phyloP scores from a whole-genome alignment of 35 echinoderm and acorn worm genomes.

The Nesometra sesokonis region DNA sequence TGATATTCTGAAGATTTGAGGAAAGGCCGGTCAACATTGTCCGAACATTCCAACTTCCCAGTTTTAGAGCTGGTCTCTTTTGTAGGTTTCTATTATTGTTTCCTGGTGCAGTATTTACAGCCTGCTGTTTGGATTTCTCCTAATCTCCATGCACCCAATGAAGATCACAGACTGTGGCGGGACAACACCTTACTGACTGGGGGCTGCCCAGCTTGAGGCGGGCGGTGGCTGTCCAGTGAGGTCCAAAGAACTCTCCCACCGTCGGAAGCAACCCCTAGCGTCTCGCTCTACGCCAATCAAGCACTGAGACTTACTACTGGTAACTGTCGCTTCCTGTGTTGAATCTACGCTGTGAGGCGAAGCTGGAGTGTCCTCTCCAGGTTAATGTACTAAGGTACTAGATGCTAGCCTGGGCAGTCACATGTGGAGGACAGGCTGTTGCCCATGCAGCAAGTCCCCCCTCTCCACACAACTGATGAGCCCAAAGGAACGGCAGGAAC shows the following conservation, averaged over 20 bases:
- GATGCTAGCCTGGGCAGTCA: not conserved
- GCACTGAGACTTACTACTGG: not conserved
- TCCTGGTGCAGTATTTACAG: not conserved
- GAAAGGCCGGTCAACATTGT: not conserved
- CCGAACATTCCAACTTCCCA: not conserved
- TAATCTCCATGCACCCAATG: slow-evolving; percentile 14
- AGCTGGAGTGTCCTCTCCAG: too few species aligned
- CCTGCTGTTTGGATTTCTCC: not conserved
- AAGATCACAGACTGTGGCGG: slow-evolving; percentile 5
- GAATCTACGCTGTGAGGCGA: too few species aligned
- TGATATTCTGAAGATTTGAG: not conserved
- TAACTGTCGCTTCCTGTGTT: not conserved
- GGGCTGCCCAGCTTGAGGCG: slow-evolving; percentile 36
- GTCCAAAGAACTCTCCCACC: not conserved
- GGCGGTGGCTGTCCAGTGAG: slow-evolving; percentile 18
- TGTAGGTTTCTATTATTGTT: too few species aligned
- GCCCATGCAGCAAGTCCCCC: not conserved
- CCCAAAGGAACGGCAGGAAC: not conserved
- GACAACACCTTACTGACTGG: slow-evolving; percentile 24
- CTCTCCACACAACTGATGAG: not conserved
- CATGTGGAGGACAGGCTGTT: not conserved
- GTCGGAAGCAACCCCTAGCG: not conserved
- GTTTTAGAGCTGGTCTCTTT: not conserved
- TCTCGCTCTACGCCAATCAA: not conserved
- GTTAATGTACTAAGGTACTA: too few species aligned